Base-by-base conservation (phyloP, 2,888 invertebrate genomes). In the Entomobrya multifasciata region DNA sequence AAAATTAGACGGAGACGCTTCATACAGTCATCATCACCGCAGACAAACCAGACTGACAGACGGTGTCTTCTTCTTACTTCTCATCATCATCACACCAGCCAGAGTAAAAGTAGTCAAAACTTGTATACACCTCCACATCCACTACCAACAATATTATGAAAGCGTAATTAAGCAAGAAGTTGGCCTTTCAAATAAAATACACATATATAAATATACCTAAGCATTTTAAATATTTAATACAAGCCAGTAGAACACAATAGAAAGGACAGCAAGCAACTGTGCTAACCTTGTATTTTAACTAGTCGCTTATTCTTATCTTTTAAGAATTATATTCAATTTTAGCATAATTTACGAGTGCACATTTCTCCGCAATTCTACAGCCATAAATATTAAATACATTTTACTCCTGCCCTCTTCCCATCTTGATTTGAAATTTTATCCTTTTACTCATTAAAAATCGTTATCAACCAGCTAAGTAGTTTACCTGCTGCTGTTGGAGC, bases 11-110 rank as follows among this genome's bases (percentile, higher is more conserved):
- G 62, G 36, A 6, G 36, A 36, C 36, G 36, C 36, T 36, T 62
- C 62, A 15, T 62, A 62, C 25, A 27, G 27, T 62, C 30, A 62
- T 62, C 62, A 62, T 30, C 62, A 62, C 62, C 27, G 3, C 62
- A 30, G 60, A 62, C 30, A 62, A 27, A 62, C 62, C 62, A 62
- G 62, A 62, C 62, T 62, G 62, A n/a, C 62, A 62, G 62, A 62
- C 62, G 27, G 62, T 62, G 36, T 36, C 36, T 36, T 36, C 30
- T 30, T 27, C 62, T 15, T 22, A 25, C 1, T 62, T 30, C 27
- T 41, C 41, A 67, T 36, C 36, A 36, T 36, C 62, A 57, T 57
- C 13, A 57, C 30, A 30, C 15, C 62, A 62, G 3, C 49, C 8
- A 49, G 13, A 62, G n/a, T 62, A 62, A 62, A 36, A 17, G 62